Evolutionary conservation across 2,888 invertebrate species (phyloP), one percentile per base, ranked within the genome.

Genomic region (Noctua janthe): DNA sequence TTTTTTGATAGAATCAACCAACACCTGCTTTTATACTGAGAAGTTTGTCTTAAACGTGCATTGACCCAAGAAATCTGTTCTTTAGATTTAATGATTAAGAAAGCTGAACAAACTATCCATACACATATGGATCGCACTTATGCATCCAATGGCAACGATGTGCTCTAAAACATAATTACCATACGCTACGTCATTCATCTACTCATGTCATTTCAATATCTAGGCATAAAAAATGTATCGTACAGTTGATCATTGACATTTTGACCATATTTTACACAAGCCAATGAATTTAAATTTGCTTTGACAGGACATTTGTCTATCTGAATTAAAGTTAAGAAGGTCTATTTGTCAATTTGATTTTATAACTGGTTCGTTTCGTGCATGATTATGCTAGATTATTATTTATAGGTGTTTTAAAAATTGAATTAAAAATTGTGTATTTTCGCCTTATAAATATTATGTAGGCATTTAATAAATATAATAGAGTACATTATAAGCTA

Each of bases 121-220:
- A 86, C 87, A 43, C 59, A 90, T 90, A 85, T 87, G 84, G 88
- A 90, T 90, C 87, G 85, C 89, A 91, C 90, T 92, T 91, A 92
- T 93, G 92, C 92, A 94, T 93, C 92, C 93, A 94, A 94, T 94
- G 90, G 91, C 87, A 67, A 80, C 78, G 76, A 20, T 82, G 54
- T 70, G 39, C 69, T 75, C 49, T 29, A 69, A 76, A 76, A 88
- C 81, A 90, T 71, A 67, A 72, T 87, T 76, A 88, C 20, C 71
- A 81, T 87, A 90, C 83, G 86, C 81, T 69, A 78, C 80, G 81
- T 76, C 56, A 82, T 54, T 51, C 54, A 69, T 59, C 54, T 51
- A 43, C 20, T 64, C 71, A 43, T 77, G n/a, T 67, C 49, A 84
- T 71, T 78, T 72, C 56, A 74, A 59, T 49, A 62, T 78, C 29